Conservation (phyloP, 2,888 invertebrate genomes). For the Pollenia amentaria region DNA sequence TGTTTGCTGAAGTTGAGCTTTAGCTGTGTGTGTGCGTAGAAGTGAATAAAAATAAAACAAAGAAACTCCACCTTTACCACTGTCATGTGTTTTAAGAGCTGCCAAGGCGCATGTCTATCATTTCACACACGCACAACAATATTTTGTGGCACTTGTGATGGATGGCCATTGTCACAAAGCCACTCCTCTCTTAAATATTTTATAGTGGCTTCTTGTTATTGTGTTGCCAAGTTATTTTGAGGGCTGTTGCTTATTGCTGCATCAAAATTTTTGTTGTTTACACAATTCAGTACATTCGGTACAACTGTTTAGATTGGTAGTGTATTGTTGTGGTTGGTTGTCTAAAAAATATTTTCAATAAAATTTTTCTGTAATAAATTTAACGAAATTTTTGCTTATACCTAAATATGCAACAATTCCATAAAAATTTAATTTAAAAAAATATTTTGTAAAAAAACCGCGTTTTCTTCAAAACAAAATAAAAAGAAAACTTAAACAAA, state of each 20-base stretch:
- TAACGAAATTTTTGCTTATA: slow-evolving; percentile 33
- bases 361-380: slow-evolving; percentile 9
- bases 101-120: slow-evolving; percentile 79
- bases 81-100: slow-evolving; percentile 61
- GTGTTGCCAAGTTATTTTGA: slow-evolving; percentile 63
- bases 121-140: slow-evolving; percentile 35
- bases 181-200: slow-evolving; percentile 79
- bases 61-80: slow-evolving; percentile 79
- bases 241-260: slow-evolving; percentile 68
- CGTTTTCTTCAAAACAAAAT: not conserved
- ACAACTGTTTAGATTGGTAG: slow-evolving; percentile 84
- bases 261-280: slow-evolving; percentile 61
- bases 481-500: not conserved
- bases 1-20: slow-evolving; percentile 48
- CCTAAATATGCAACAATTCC: not conserved
- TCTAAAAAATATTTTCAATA: not conserved
- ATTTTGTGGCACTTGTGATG: slow-evolving; percentile 76
- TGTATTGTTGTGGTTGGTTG: slow-evolving; percentile 62
- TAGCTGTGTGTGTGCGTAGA: slow-evolving; percentile 48
- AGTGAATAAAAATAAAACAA: slow-evolving; percentile 51
- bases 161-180: slow-evolving; percentile 78
- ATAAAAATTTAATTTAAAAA: not conserved
- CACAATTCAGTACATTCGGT: slow-evolving; percentile 82
- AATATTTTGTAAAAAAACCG: not conserved
- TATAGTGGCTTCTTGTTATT: slow-evolving; percentile 49